Evolutionary conservation across 2,888 invertebrate genomes (phyloP), one percentile per base, ranked within the genome.

Genomic region (Mycalesis mineus): DNA sequence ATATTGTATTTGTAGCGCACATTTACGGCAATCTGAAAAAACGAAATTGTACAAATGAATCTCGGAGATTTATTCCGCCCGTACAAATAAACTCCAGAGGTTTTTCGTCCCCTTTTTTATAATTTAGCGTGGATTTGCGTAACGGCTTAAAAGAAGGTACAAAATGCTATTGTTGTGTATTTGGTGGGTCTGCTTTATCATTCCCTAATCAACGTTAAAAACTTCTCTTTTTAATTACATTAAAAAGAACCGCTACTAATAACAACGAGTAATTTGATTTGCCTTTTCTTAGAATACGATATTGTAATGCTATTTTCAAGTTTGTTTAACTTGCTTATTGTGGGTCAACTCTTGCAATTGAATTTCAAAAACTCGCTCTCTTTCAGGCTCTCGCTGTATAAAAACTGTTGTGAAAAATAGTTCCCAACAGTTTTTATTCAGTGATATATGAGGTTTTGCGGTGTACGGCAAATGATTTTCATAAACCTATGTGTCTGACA

Each of bases 61-160:
- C 71, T 59, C 60, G 60, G 70, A 77, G 75, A 80, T 80, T 82
- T 81, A 79, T 79, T 75, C 64, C 72, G 71, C 74, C 69, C 75
- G 70, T 55, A 55, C 58, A 62, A 64, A 62, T 70, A 76, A 74
- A 75, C 76, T 75, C 73, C 70, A 73, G 9, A 41, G 52, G 42
- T 42, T 52, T 40, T 60, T 51, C 70, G 66, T 69, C 74, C 70
- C 70, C 64, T 72, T 77, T 40, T 78, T 75, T 76, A 75, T 78
- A 77, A 78, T 76, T 76, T 77, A 77, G 68, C 71, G 72, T 73
- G 69, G 67, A 62, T 57, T 57, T 51, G 33, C 13, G 44, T 42
- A 49, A 36, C 45, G 44, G 45, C 39, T 55, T 51, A 51, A 51
- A 40, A 15, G 51, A 31, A 31, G 49, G 37, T 49, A 4, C 39